Evolutionary conservation across 2,113 vertebrate genomes (phyloP).

Genomic region (Corythaeola cristata): DNA sequence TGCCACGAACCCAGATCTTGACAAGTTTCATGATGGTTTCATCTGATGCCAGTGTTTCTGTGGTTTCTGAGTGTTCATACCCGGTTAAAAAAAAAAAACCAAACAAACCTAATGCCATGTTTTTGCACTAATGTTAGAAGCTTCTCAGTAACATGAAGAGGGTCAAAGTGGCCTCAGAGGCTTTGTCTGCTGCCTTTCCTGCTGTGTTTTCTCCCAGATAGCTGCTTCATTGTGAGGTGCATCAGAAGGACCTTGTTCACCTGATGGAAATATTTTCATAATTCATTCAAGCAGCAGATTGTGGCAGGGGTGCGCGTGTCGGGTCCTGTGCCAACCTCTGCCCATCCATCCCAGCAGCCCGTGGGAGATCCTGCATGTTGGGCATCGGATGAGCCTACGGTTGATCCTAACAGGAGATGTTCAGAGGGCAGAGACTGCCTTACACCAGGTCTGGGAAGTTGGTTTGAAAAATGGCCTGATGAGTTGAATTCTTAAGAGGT

Average conservation of each 20-base stretch:
- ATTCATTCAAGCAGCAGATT: neutral
- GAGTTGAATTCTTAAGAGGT: slow-evolving; percentile 14
- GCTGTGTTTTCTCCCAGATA: neutral
- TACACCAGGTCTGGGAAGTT: neutral
- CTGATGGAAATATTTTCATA: neutral
- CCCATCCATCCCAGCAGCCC: too few relatives aligned
- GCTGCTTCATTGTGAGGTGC: neutral
- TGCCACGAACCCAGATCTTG: neutral
- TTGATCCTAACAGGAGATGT: neutral
- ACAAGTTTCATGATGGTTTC: neutral
- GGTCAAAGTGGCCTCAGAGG: too few relatives aligned
- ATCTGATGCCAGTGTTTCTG: neutral
- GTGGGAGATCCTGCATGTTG: neutral
- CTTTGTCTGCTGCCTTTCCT: neutral
- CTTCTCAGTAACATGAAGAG: neutral
- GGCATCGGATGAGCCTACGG: neutral
- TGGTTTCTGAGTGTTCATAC: neutral
- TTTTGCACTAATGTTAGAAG: neutral
- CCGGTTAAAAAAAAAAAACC: neutral
- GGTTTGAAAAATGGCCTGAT: neutral
- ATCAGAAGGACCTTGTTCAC: neutral
- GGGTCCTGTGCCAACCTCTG: fast-evolving
- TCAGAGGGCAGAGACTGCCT: neutral
- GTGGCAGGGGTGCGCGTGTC: neutral
- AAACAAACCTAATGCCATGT: neutral